Base-by-base conservation (phyloP, 2,797 vertebrate species). In the Dicrostonyx torquatus region DNA sequence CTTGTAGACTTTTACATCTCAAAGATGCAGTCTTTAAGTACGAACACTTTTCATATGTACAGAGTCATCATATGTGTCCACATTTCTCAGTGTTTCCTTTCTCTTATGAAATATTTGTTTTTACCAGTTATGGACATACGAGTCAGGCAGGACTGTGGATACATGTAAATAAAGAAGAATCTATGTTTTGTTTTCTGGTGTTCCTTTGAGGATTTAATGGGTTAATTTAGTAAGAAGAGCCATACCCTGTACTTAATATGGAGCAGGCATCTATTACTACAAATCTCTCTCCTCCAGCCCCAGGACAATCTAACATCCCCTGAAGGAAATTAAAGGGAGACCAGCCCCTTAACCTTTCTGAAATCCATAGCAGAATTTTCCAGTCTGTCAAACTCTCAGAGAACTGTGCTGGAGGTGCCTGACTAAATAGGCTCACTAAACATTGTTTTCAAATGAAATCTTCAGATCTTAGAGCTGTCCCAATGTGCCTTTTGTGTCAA, bases 131-230 rank as follows among this genome's bases (percentile, higher is more conserved):
- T 26, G 9, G 76, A 85, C 45, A 45, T 50, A 87, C 24, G 40
- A 88, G 24, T 86, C 48, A 90, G 37, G 6, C 24, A 66, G 4
- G 64, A 34, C 13, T 24, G 5, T 31, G 26, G 18, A 45, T 95
- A 14, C 22, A 37, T 66, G 17, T 10, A 18, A 55, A 73, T 72
- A 22, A 72, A 17, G 13, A 87, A 72, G 72, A 66, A 29, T 68
- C 3, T 53, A 13, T 70, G 64, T 20, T 77, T 82, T 4, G 5
- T 12, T 31, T 31, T 94, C 53, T 90, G 15, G n/a, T 6, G 45
- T 80, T 92, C 2, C 76, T 92, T 95, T 96, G 87, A 91, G 60
- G 96, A 93, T 92, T 93, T 83, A 89, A 53, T 75, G 9, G 31
- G 3, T 58, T 26, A 45, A 64, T 72, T 79, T 24, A 2, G 5